Conservation (phyloP, 2,113 vertebrate species). For the Pteruthius melanotis region DNA sequence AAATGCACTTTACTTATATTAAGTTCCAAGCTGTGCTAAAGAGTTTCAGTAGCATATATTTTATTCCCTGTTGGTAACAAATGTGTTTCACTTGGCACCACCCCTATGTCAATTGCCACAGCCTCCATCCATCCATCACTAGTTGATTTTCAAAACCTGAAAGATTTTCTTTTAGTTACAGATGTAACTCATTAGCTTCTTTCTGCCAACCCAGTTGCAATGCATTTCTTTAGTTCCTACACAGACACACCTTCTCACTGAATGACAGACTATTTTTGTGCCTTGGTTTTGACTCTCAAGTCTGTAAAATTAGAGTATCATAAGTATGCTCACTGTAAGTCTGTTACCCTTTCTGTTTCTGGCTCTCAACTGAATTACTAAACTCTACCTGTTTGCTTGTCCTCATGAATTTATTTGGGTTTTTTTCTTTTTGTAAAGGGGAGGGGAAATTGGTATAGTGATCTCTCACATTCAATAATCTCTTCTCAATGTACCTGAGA, state of each 20-base stretch:
- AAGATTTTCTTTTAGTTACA: constrained; percentile 58
- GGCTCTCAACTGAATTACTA: constrained; percentile 3
- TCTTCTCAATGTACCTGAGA: background rate
- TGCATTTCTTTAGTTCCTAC: background rate
- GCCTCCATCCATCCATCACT: constrained; percentile 49
- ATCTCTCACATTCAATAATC: background rate
- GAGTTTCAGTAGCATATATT: constrained; percentile 53
- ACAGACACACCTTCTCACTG: background rate
- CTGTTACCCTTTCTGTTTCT: background rate
- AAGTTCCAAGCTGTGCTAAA: constrained; percentile 38
- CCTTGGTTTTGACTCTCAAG: constrained; percentile 14
- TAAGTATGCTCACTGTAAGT: background rate
- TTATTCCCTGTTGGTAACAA: constrained; percentile 57
- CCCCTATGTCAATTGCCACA: constrained; percentile 51
- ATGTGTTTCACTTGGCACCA: constrained; percentile 62
- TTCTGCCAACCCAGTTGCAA: constrained; percentile 16
- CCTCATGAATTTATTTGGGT: constrained; percentile 13
- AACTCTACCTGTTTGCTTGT: background rate
- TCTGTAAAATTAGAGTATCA: background rate
- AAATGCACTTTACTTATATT: constrained; percentile 31
- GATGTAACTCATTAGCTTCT: constrained; percentile 51
- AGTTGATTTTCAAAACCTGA: constrained; percentile 45
- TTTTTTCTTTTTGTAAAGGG: background rate
- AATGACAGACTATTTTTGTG: background rate
- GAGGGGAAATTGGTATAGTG: background rate